These are phyloP conservation scores for Vipera latastei DNA, from an alignment of 2,797 vertebrate genomes.

Conservation along the genomic window DNA sequence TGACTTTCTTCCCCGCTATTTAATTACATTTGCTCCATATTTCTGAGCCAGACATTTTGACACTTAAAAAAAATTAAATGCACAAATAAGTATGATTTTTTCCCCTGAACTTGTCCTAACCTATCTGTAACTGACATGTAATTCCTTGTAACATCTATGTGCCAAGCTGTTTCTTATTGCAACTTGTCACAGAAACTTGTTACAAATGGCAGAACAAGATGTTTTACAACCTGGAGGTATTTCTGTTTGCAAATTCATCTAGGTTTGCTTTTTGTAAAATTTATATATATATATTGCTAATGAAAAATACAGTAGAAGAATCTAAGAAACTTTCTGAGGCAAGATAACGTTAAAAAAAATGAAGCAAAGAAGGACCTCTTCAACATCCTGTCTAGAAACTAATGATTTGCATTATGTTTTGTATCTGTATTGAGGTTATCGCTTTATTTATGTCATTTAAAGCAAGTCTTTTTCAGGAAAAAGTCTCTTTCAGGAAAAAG, in stretches of 20 bases:
- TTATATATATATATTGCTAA: constrained; percentile 6
- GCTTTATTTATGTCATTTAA: neutral
- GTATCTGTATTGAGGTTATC: neutral
- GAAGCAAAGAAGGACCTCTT: neutral
- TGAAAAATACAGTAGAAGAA: neutral
- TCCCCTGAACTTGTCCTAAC: constrained; percentile 27
- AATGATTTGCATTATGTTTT: neutral
- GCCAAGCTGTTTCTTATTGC: constrained; percentile 50
- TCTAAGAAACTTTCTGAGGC: neutral
- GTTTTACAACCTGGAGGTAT: constrained; percentile 54
- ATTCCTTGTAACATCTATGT: constrained; percentile 47
- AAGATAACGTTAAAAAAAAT: neutral
- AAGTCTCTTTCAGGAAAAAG: neutral
- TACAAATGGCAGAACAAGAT: constrained; percentile 52
- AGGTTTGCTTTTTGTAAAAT: neutral
- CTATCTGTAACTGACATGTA: constrained; percentile 40
- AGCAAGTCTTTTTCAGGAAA: neutral
- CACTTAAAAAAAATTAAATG: constrained; percentile 28
- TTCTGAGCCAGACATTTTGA: constrained; percentile 27
- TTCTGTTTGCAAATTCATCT: constrained; percentile 57
- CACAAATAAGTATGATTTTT: constrained; percentile 25
- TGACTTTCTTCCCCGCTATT: constrained; percentile 6
- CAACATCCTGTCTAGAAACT: neutral
- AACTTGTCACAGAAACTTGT: constrained; percentile 48
- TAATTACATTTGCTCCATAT: constrained; percentile 31